phyloP scores from a whole-genome alignment of 2,797 vertebrate genomes.

The Harpagifer antarcticus region DNA sequence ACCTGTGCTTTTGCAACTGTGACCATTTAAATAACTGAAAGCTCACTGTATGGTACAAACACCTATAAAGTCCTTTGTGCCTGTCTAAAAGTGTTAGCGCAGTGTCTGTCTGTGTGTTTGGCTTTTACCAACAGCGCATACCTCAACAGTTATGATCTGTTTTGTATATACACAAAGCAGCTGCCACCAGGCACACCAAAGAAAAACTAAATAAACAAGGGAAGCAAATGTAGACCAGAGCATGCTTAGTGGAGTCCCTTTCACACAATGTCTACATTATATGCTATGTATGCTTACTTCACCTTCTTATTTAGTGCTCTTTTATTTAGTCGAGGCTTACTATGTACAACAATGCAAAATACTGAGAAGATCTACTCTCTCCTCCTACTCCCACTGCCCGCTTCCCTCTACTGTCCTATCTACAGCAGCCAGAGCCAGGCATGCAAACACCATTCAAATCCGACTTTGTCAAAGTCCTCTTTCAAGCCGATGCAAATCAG shows the following conservation, averaged over 20 bases:
- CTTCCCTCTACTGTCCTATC: constrained; percentile 49
- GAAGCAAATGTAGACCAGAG: background rate
- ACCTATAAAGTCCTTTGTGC: background rate
- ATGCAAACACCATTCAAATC: constrained; percentile 88
- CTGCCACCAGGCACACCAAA: background rate
- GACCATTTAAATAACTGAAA: background rate
- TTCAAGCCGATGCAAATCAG: constrained; percentile 85
- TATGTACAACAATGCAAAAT: constrained; percentile 20
- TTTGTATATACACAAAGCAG: constrained; percentile 71
- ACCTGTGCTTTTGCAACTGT: background rate
- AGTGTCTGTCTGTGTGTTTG: background rate
- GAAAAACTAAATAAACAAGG: constrained; percentile 1
- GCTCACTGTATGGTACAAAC: background rate
- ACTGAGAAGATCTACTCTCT: constrained; percentile 11
- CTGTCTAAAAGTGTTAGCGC: background rate
- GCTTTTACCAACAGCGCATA: constrained; percentile 33
- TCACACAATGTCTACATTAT: background rate
- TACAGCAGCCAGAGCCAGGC: constrained; percentile 42
- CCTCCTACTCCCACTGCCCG: background rate
- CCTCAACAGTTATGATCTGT: constrained; percentile 40
- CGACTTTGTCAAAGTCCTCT: constrained; percentile 73
- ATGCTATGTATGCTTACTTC: background rate
- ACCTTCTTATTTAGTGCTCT: background rate
- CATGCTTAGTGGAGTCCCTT: background rate
- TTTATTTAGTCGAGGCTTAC: background rate